Evolutionary conservation across 1,140 invertebrate genomes (phyloP).

Genomic region (Microplitis demolitor): DNA sequence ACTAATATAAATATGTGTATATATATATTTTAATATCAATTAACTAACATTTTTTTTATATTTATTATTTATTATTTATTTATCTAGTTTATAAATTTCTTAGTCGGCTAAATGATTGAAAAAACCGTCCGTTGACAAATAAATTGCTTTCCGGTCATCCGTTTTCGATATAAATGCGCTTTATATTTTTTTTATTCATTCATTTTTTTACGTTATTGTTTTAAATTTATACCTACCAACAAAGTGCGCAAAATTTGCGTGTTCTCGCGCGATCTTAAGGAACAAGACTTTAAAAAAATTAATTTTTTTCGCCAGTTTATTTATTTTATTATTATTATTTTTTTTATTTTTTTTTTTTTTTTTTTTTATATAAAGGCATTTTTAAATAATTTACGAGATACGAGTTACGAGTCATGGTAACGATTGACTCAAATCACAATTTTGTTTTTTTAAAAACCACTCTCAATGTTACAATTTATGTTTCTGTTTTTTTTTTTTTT

Average conservation of each 20-base stretch:
- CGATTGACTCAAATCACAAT: too few relatives aligned
- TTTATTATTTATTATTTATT: slow-evolving; percentile 14
- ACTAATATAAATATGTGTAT: neutral
- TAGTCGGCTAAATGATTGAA: slow-evolving; percentile 27
- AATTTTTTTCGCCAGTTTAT: too few relatives aligned
- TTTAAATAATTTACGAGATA: neutral
- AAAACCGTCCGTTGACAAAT: slow-evolving; percentile 7
- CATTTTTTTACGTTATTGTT: neutral
- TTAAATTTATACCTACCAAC: slow-evolving; percentile 23
- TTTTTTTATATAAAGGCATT: slow-evolving; percentile 5
- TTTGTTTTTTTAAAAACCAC: neutral
- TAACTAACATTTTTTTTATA: neutral
- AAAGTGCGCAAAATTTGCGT: neutral
- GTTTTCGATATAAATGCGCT: slow-evolving; percentile 6
- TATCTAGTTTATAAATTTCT: slow-evolving; percentile 25
- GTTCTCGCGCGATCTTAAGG: too few relatives aligned
- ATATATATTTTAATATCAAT: neutral
- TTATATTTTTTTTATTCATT: slow-evolving; percentile 3
- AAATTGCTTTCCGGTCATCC: neutral
- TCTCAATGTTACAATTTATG: neutral
- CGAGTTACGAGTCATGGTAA: neutral
- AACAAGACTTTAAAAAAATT: too few relatives aligned
- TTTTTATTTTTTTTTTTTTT: neutral
- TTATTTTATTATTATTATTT: neutral
- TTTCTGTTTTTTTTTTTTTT: slow-evolving; percentile 3